Conservation (phyloP, 1,140 invertebrate genomes). For the Camponotus pennsylvanicus region DNA sequence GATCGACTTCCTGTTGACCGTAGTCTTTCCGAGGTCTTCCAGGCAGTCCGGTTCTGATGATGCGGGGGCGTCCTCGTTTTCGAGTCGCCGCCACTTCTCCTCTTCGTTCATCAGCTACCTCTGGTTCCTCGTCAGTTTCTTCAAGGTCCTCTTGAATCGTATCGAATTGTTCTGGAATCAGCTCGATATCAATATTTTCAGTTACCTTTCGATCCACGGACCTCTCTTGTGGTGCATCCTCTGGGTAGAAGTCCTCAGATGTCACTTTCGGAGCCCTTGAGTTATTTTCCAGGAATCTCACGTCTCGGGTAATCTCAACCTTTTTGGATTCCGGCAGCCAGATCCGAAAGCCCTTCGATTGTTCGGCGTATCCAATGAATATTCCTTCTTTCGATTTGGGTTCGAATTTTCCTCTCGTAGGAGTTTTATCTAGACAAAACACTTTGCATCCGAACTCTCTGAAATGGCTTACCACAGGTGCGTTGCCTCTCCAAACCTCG, state of each 20-base stretch:
- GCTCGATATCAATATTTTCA: too few relatives aligned
- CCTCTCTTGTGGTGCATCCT: not conserved
- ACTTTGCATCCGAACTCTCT: constrained; percentile 9
- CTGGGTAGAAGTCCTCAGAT: not conserved
- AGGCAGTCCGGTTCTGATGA: not conserved
- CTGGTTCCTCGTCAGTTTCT: not conserved
- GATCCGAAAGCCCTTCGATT: constrained; percentile 19
- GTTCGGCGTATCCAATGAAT: not conserved
- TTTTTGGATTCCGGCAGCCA: not conserved
- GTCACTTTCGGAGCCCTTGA: too few relatives aligned
- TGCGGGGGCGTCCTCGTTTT: not conserved
- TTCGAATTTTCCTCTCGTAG: constrained; percentile 5
- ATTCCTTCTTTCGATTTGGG: not conserved
- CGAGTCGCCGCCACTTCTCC: not conserved
- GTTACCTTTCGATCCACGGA: too few relatives aligned
- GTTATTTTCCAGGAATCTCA: not conserved
- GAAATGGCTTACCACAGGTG: not conserved
- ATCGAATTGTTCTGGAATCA: not conserved
- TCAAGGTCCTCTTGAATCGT: not conserved
- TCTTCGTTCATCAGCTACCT: too few relatives aligned
- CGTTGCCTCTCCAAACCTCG: not conserved
- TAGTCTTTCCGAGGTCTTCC: not conserved
- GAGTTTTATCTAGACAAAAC: not conserved
- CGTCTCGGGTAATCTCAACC: not conserved
- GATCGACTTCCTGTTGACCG: not conserved